phyloP scores from a whole-genome alignment of 2,888 invertebrate genomes.

The Drosophila histrio region DNA sequence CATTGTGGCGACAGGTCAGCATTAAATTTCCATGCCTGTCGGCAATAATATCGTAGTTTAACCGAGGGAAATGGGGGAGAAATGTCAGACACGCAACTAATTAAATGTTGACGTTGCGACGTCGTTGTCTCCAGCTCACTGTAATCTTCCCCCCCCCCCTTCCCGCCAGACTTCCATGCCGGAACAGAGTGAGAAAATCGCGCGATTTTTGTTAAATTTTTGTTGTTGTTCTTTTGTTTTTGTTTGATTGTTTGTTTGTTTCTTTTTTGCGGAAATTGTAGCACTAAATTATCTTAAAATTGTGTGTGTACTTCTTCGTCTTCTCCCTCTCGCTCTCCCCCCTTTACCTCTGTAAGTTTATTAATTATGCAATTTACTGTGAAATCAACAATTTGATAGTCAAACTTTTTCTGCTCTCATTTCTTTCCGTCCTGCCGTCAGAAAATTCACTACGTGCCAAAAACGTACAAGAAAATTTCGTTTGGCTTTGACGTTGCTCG shows the following conservation, averaged over 20 bases:
- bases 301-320: not conserved
- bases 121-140: slow-evolving; percentile 19
- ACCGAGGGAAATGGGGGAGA: not conserved
- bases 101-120: slow-evolving; percentile 42
- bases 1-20: slow-evolving; percentile 31
- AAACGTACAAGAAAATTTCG: slow-evolving; percentile 14
- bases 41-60: slow-evolving; percentile 26
- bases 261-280: slow-evolving; percentile 35
- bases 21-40: slow-evolving; percentile 44
- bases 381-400: slow-evolving; percentile 24
- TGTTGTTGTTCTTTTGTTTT: not conserved
- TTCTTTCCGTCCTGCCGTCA: not conserved
- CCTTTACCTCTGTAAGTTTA: not conserved
- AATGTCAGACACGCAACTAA: slow-evolving; percentile 44
- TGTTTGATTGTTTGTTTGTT: not conserved
- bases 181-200: slow-evolving; percentile 2
- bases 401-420: slow-evolving; percentile 16
- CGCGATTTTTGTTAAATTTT: not conserved
- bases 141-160: not conserved
- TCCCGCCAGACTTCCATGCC: fast-evolving
- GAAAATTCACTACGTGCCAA: slow-evolving; percentile 21
- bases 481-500: slow-evolving; percentile 30
- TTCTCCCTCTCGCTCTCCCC: not conserved
- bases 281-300: slow-evolving; percentile 19
- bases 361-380: slow-evolving; percentile 35